Evolutionary conservation across 1,140 invertebrate genomes (phyloP), one percentile per base, ranked within the genome.

Genomic region (Drosophila arawakana): DNA sequence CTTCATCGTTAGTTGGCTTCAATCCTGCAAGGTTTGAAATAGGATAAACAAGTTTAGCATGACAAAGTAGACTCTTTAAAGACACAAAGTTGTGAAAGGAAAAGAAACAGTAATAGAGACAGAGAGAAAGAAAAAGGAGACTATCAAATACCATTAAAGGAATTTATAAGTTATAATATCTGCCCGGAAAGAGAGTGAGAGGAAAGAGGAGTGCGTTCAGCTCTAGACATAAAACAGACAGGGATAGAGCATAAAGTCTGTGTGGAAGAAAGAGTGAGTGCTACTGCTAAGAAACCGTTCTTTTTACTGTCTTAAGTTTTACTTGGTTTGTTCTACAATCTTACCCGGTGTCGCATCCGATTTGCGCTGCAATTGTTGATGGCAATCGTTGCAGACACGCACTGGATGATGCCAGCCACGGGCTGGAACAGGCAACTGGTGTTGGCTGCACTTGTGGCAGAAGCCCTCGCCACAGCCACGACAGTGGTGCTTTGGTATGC

Each of bases 391-490:
- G 85, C 96, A 96, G 3, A 96, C 96, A 25, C 96, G 88, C 5
- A 96, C 96, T 0, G 95, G 94, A 44, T 92, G 73, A 11, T 92
- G 92, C 95, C 96, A 96, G 58, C 96, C 95, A 74, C 94, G 93
- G 4, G 93, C 91, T 6, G 95, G 95, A 25, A 96, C 95, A 15
- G 95, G 94, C 66, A 94, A 93, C 9, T 90, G 93, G 35, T 93
- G 93, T 2, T 93, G 94, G 1, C 95, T 96, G 83, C 96, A 96
- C 9, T 92, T 90, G 52, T 94, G 93, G 81, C 96, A 95, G 81
- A 97, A 95, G 43, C 96, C 95, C 91, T 96, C 94, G 15, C 96
- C 96, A 89, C 96, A 97, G 0, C 94, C 93, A 30, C 97, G 94
- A 85, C 97, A 97, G 79, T 97, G 97, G 86, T 97, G 97, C 73